These are phyloP conservation scores for Eugnorisma glareosa DNA, from an alignment of 2,888 invertebrate genomes.

Conservation along the genomic window DNA sequence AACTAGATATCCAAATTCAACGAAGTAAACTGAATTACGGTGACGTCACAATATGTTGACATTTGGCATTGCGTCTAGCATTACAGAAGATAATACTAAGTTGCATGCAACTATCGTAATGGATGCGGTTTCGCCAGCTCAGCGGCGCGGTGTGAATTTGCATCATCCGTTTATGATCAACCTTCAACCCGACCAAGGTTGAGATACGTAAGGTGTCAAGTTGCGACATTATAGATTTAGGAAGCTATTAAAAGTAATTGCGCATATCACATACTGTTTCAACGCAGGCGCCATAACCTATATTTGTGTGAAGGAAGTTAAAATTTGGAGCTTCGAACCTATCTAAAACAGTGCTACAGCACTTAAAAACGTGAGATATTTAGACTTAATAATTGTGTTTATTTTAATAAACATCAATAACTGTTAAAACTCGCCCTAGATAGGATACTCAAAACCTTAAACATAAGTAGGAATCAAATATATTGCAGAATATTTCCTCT, in stretches of 20 bases:
- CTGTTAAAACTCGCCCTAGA: neutral
- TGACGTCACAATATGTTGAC: constrained; percentile 43
- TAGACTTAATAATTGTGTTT: neutral
- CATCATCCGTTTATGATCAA: constrained; percentile 54
- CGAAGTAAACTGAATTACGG: neutral
- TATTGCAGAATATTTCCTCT: neutral
- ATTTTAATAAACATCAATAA: neutral
- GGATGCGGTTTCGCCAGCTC: constrained; percentile 43
- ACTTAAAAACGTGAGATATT: neutral
- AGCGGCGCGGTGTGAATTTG: constrained; percentile 52
- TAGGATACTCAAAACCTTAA: neutral
- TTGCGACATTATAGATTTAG: constrained; percentile 38
- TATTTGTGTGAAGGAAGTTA: constrained; percentile 7
- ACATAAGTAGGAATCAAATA: neutral
- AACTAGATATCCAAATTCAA: constrained; percentile 1
- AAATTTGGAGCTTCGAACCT: neutral
- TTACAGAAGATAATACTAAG: constrained; percentile 48
- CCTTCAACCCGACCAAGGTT: constrained; percentile 57
- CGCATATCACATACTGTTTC: constrained; percentile 8
- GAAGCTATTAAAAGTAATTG: constrained; percentile 34
- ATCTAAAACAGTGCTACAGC: neutral
- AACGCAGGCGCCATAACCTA: constrained; percentile 19
- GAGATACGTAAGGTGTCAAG: constrained; percentile 12
- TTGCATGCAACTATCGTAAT: constrained; percentile 59
- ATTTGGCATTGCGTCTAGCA: constrained; percentile 41